These are phyloP conservation scores for Drosophila insularis DNA, from an alignment of 1,140 invertebrate species.

Conservation along the genomic window DNA sequence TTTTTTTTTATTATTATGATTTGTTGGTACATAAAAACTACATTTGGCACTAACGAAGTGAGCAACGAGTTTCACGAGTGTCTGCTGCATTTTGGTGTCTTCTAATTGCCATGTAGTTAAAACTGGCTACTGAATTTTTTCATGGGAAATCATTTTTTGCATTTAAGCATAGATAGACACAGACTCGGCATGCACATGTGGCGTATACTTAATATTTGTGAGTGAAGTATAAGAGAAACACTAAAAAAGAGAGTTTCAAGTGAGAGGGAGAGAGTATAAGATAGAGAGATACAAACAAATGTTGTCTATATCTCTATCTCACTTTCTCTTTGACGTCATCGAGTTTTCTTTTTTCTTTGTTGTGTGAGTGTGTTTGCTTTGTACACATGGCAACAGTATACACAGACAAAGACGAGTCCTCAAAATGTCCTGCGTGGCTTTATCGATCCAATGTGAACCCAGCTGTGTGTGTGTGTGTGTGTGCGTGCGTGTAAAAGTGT, in stretches of 20 bases:
- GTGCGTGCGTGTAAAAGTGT: conserved; percentile 10
- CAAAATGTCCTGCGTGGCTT: conserved; percentile 48
- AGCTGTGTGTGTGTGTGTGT: conserved; percentile 14
- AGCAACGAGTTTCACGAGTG: conserved; percentile 11
- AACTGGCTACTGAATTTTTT: conserved; percentile 30
- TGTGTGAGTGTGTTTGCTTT: conserved; percentile 25
- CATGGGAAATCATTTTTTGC: conserved; percentile 1
- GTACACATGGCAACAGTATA: conserved; percentile 65
- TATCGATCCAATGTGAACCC: conserved; percentile 67
- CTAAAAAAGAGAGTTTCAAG: neutral
- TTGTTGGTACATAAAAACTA: conserved; percentile 23
- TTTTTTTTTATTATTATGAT: conserved; percentile 15
- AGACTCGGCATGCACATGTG: conserved; percentile 33
- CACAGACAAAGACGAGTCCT: conserved; percentile 16
- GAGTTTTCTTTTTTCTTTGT: conserved; percentile 42
- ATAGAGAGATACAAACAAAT: neutral
- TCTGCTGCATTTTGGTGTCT: conserved; percentile 15
- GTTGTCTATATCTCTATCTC: conserved; percentile 46
- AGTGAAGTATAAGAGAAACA: conserved; percentile 28
- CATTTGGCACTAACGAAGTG: conserved; percentile 25
- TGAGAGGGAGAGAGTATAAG: neutral
- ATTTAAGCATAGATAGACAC: neutral
- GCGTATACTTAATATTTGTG: conserved; percentile 57
- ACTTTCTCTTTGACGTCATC: conserved; percentile 73
- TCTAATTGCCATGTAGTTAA: conserved; percentile 44